Evolutionary conservation across 1,140 invertebrate species (phyloP), one percentile per base, ranked within the genome.

Genomic region (Anastrepha ludens): DNA sequence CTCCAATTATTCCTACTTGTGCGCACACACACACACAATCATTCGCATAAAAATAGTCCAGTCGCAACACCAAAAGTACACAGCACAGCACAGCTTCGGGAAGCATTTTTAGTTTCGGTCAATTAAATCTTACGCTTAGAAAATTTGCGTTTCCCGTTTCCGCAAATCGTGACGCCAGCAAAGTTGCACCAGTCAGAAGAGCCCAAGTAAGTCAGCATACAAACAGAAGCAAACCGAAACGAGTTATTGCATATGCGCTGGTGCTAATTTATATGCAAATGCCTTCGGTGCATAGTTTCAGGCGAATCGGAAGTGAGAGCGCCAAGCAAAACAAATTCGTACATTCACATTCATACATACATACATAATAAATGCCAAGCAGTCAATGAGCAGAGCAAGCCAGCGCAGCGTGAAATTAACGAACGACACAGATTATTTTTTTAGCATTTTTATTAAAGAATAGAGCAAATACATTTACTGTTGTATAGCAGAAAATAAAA

Each of bases 41-140:
- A 74, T 5, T 29, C 29, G 15, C 41, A 47, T 17, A 74, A 47
- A 74, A 74, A 17, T 17, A 41, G 3, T 29, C 39, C 5, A 44
- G 67, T 15, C 67, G 15, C 44, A 7, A 17, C 67, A 44, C 4
- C 1, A 29, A 29, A 41, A 70, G 3, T 55, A 50, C 17, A 20
- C 44, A 6, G 20, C 44, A 6, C 17, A 50, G 74, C 74, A 47
- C 29, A 74, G 41, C 74, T 7, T 2, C 50, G 50, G 74, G 74
- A 58, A 81, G 47, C n/a, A 55, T 47, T 81, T 50, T 55, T n/a
- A 20, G 74, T 81, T 81, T 81, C 74, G 74, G 74, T 81, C 74
- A 81, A 81, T 81, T 81, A 81, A 81, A 81, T 81, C 55, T 81
- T 55, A 81, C 74, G 74, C 47, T 55, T 81, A 81, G 74, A 81